These are phyloP conservation scores for Zelostemma sp. DNA, from an alignment of 1,140 invertebrate genomes.

Conservation along the genomic window DNA sequence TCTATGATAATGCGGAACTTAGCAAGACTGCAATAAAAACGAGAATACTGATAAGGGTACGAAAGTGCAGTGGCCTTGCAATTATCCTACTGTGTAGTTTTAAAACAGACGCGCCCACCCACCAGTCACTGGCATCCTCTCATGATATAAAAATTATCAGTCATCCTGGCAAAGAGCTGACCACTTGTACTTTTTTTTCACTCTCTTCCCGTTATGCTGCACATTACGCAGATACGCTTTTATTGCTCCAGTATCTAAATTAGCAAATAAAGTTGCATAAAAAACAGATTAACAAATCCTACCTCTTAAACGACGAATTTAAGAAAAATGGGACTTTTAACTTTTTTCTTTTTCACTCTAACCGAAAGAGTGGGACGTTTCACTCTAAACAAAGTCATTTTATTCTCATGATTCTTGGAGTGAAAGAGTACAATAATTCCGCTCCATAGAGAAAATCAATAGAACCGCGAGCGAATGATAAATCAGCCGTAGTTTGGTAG, in stretches of 20 bases:
- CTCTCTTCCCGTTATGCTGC: constrained; percentile 43
- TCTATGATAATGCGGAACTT: too few relatives aligned
- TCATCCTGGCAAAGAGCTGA: constrained; percentile 51
- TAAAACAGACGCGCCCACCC: constrained; percentile 38
- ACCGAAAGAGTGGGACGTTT: too few relatives aligned
- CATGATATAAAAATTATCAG: constrained; percentile 62
- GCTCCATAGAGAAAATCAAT: too few relatives aligned
- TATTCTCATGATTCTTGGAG: too few relatives aligned
- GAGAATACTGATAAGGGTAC: neutral
- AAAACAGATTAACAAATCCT: too few relatives aligned
- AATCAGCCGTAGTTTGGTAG: too few relatives aligned
- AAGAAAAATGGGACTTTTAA: too few relatives aligned
- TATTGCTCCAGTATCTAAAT: constrained; percentile 30
- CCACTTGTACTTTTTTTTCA: constrained; percentile 28
- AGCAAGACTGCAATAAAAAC: constrained; percentile 11
- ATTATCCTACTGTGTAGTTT: constrained; percentile 13
- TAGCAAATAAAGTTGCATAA: constrained; percentile 13
- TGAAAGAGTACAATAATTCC: too few relatives aligned
- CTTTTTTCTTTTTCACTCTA: too few relatives aligned
- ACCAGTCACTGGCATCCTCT: constrained; percentile 58
- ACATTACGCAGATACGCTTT: constrained; percentile 55
- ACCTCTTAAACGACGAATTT: too few relatives aligned
- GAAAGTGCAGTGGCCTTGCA: constrained; percentile 17
- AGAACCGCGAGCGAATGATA: too few relatives aligned
- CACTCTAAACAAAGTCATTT: too few relatives aligned